phyloP scores from a whole-genome alignment of 1,140 invertebrate species.

The Patella vulgata region DNA sequence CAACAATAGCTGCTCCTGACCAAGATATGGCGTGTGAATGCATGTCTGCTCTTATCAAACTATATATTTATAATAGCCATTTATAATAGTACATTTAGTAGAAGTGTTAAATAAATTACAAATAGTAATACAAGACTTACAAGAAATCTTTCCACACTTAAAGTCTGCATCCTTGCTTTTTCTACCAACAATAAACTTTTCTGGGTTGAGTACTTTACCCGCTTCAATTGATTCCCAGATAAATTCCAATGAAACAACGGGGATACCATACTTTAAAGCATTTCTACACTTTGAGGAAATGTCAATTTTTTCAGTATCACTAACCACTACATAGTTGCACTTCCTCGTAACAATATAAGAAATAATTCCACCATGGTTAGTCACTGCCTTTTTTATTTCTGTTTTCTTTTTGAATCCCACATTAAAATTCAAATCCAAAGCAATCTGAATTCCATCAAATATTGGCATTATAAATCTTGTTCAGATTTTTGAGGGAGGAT shows the following conservation, averaged over 20 bases:
- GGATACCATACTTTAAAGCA: constrained; percentile 50
- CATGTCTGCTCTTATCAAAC: too few species aligned
- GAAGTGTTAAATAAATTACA: too few species aligned
- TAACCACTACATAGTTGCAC: constrained; percentile 44
- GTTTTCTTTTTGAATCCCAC: constrained; percentile 53
- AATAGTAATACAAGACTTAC: too few species aligned
- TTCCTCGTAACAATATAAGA: constrained; percentile 58
- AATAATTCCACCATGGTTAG: constrained; percentile 53
- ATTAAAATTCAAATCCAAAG: constrained; percentile 45
- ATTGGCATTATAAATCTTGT: constrained; percentile 35
- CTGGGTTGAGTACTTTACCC: constrained; percentile 29
- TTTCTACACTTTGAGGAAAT: constrained; percentile 53
- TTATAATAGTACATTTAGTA: too few species aligned
- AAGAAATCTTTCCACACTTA: constrained; percentile 53
- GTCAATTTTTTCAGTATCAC: constrained; percentile 45
- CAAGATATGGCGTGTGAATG: too few species aligned
- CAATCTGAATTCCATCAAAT: constrained; percentile 45
- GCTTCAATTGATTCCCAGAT: constrained; percentile 48
- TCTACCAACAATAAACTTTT: constrained; percentile 42
- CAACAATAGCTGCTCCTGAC: too few species aligned
- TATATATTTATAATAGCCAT: too few species aligned
- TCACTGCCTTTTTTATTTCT: constrained; percentile 46
- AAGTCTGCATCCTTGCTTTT: constrained; percentile 46
- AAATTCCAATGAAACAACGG: constrained; percentile 52
- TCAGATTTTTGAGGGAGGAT: too few species aligned